Evolutionary conservation across 2,797 vertebrate species (phyloP).

Genomic region (Propithecus perrieri): DNA sequence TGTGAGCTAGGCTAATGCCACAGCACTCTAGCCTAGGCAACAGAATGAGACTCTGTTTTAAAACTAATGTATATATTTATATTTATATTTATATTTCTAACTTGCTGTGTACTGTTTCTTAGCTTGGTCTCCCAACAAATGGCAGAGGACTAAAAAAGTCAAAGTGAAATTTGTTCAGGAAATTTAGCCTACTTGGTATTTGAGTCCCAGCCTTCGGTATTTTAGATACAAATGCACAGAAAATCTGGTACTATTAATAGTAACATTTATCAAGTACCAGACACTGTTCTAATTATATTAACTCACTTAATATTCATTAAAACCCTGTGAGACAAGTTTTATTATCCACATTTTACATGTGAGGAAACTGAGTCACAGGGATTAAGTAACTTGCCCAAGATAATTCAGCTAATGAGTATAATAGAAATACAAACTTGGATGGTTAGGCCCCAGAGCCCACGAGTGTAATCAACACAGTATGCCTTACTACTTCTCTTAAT

Average conservation of each 20-base stretch:
- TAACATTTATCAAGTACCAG: not conserved
- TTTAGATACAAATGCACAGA: not conserved
- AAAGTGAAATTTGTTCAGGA: not conserved
- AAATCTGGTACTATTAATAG: not conserved
- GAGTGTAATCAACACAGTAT: not conserved
- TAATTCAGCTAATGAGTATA: not conserved
- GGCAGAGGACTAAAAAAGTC: not conserved
- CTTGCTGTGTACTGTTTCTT: not conserved
- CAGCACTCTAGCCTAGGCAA: too few relatives aligned
- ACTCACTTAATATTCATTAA: slow-evolving; percentile 1
- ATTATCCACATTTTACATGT: not conserved
- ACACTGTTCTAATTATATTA: not conserved
- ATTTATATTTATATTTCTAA: not conserved
- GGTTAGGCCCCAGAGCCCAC: not conserved
- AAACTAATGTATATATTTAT: too few relatives aligned
- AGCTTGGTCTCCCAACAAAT: not conserved
- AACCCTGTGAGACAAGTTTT: not conserved
- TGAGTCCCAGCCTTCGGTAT: not conserved
- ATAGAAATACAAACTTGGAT: not conserved
- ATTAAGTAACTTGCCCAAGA: not conserved
- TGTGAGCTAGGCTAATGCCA: too few relatives aligned
- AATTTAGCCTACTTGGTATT: not conserved
- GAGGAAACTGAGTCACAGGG: not conserved
- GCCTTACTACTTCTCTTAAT: not conserved
- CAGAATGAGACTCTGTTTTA: too few relatives aligned